Base-by-base conservation (phyloP, 2,113 vertebrate species). In the Connochaetes taurinus region DNA sequence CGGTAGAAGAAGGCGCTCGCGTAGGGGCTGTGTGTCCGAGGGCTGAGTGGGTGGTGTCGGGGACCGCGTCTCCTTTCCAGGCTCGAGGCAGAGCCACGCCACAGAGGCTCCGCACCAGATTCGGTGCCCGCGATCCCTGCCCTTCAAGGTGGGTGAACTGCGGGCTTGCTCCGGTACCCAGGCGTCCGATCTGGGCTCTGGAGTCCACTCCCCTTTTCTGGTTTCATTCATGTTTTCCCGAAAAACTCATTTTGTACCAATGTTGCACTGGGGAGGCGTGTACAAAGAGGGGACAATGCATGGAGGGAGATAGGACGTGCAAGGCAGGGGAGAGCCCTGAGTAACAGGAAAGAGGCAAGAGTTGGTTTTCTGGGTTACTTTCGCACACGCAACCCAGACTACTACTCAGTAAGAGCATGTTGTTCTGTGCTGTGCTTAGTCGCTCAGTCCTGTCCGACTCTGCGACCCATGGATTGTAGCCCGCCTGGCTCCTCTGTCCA, bases 1-100 rank as follows among this genome's bases (percentile, higher is more conserved):
- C 1, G 78, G 60, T 14, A 16, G 78, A 16, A 58, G 25, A 87
- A 27, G 36, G 76, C 16, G 36, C 33, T 50, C 2, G 3, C 10
- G 0, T 12, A 2, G 6, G 55, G 45, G 8, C 10, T 14, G 36
- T 6, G n/a, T 27, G 40, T 50, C n/a, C 81, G 12, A n/a, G 52
- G 17, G 62, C 36, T 4, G 64, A 0, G 29, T 12, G 1, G 29
- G 23, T 3, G 25, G 64, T 25, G 16, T 27, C 0, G 12, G 45
- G 31, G 17, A 13, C 36, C 6, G 1, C 2, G 40, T 13, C 14
- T 43, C 27, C 64, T 78, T 62, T 5, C 17, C 36, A 36, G 31
- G 19, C 19, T 27, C 8, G 3, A 36, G 8, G 53, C 33, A 57
- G 36, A 78, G 40, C 45, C 13, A 50, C 31, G 10, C 10, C 52